phyloP scores from a whole-genome alignment of 2,888 invertebrate genomes.

The Strigamia maritima region DNA sequence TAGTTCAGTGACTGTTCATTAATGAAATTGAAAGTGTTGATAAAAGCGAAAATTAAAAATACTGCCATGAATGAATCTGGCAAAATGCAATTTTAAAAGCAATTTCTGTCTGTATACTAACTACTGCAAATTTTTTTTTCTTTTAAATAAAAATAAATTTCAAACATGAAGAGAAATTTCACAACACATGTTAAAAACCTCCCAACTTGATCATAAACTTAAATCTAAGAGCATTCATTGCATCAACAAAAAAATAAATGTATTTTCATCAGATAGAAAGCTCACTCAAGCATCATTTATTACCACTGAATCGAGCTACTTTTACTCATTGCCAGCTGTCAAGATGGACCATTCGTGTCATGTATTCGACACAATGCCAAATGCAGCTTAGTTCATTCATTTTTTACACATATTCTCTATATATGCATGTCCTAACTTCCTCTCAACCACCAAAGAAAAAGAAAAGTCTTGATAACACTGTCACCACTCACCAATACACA shows the following conservation, averaged over 20 bases:
- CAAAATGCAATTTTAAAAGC: no score
- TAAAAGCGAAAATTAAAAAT: no score
- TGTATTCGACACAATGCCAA: slow-evolving; percentile 24
- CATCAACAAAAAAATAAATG: neutral
- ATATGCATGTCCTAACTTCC: slow-evolving; percentile 2
- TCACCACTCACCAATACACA: slow-evolving; percentile 23
- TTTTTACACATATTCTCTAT: slow-evolving; percentile 8
- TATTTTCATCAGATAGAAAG: slow-evolving; percentile 24
- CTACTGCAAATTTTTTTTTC: neutral
- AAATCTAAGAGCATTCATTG: neutral
- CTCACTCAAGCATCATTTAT: neutral
- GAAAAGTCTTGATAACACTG: neutral
- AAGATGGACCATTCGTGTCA: slow-evolving; percentile 17
- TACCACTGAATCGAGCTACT: slow-evolving; percentile 20
- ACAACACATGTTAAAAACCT: neutral
- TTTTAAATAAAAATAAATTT: neutral
- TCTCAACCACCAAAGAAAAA: neutral
- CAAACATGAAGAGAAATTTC: neutral
- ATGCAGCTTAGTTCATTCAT: slow-evolving; percentile 7
- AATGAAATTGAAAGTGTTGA: no score
- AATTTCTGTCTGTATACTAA: no score
- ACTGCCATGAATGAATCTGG: no score
- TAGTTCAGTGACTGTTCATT: no score
- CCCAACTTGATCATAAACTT: neutral
- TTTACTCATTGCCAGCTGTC: slow-evolving; percentile 23